Conservation (phyloP, 1,140 invertebrate species). For the Maconellicoccus hirsutus region DNA sequence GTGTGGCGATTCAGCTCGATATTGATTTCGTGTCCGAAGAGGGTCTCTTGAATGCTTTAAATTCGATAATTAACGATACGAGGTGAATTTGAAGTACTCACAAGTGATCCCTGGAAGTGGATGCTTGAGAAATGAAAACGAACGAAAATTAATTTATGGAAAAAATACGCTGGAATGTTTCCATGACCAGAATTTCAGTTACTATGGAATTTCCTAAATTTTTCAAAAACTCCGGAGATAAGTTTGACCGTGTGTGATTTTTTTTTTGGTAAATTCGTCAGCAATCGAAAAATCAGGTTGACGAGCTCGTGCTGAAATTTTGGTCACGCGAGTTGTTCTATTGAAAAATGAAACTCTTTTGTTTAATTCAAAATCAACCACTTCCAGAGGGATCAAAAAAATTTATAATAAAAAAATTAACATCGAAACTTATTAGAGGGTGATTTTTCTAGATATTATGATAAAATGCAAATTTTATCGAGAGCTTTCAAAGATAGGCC, state of each 20-base stretch:
- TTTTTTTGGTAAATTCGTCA: too few species aligned
- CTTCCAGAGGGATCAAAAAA: slow-evolving; percentile 1
- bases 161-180: too few species aligned
- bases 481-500: slow-evolving; percentile 35
- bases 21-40: neutral
- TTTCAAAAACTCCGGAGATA: too few species aligned
- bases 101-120: slow-evolving; percentile 26
- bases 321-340: too few species aligned
- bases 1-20: neutral
- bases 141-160: too few species aligned
- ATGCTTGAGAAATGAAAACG: slow-evolving; percentile 31
- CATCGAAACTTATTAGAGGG: too few species aligned
- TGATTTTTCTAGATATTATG: slow-evolving; percentile 25
- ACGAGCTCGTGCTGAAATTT: neutral
- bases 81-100: slow-evolving; percentile 22
- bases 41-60: neutral
- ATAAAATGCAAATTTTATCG: slow-evolving; percentile 22
- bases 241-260: too few species aligned
- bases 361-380: slow-evolving; percentile 12
- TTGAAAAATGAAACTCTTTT: too few species aligned
- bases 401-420: slow-evolving; percentile 29
- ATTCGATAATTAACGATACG: neutral
- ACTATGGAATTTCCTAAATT: slow-evolving; percentile 36
- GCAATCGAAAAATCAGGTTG: too few species aligned
- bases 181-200: too few species aligned